Base-by-base conservation (phyloP, 2,113 vertebrate species). In the Tetrax tetrax region DNA sequence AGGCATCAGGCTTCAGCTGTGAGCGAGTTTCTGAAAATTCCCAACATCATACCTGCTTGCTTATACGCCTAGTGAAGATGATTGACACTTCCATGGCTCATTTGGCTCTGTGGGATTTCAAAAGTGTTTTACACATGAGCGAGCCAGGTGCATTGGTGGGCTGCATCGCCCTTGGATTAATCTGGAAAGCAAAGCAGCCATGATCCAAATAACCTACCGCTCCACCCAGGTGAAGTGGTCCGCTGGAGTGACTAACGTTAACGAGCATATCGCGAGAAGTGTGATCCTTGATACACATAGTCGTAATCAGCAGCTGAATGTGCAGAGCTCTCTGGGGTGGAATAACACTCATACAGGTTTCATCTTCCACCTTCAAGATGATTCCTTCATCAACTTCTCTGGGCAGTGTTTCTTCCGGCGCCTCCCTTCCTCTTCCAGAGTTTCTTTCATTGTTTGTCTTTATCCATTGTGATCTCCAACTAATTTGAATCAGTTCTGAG, bases 201-300 rank as follows among this genome's bases (percentile, higher is more conserved):
- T 2, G 7, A 47, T 65, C 27, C 54, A 14, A 47, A 12, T 29
- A 81, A 86, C 35, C 31, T 33, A 10, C 7, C 7, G 0, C 63
- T 51, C 28, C 37, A 13, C 2, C 18, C 18, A 10, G 38, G 13
- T 57, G 19, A 83, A 57, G 19, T 11, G 22, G 33, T 87, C 47
- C 9, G 4, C 27, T 38, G 33, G 35, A 71, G 47, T 22, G 21
- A 45, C 43, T 48, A 10, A 29, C 75, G 14, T 45, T 15, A 45
- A 48, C 0, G 0, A 87, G 38, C 33, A 2, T 14, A 12, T 3
- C 29, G 11, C 2, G 4, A 86, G 76, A 70, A 94, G 65, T 0
- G 0, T 14, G 18, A 37, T 19, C 43, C 45, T n/a, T 11, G 8
- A 37, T 50, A 2, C 15, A 13, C 13, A 9, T 5, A 14, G 21